Evolutionary conservation across 2,113 vertebrate genomes (phyloP), one percentile per base, ranked within the genome.

Genomic region (Rhinoderma darwinii): DNA sequence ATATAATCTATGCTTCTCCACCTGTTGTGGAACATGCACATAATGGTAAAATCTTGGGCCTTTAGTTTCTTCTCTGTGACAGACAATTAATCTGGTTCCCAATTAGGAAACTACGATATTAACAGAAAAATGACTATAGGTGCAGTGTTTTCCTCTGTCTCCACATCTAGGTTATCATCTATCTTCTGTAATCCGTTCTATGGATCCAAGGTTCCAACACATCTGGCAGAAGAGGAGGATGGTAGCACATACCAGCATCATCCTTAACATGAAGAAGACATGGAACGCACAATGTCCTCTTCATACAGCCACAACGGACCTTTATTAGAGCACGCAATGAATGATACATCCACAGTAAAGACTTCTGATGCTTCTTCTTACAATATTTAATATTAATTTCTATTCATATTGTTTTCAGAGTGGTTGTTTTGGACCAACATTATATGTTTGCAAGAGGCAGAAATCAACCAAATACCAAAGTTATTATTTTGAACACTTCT

Each of bases 381-480:
- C 18, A 37, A 27, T 63, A 35, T 9, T 25, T 59, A 56, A 22
- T 61, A 80, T 39, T 61, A 18, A 43, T 5, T 61, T 81, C 27
- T 63, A 41, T 37, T 37, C 12, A 78, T 25, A 37, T 18, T 22
- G 27, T 37, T 78, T 35, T 39, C 41, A 14, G 12, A 30, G 3
- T 5, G 14, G 56, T 81, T 27, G 14, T 25, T n/a, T 1, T 10
- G 15, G 37, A n/a, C n/a, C 74, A 51, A 44, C 76, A 78, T 54
- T 35, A 22, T 54, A 18, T 35, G 37, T 9, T 72, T 72, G 68
- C 20, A 39, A 78, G 27, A 35, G 50, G 4, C n/a, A 63, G 22
- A 61, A 14, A 63, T 27, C 25, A 43, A 27, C 22, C 20, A 17
- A 61, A 81, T 81, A 81, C 78, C 78, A 81, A 81, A 81, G 78